Base-by-base conservation (phyloP, 2,113 vertebrate genomes). In the Nerophis lumbriciformis region DNA sequence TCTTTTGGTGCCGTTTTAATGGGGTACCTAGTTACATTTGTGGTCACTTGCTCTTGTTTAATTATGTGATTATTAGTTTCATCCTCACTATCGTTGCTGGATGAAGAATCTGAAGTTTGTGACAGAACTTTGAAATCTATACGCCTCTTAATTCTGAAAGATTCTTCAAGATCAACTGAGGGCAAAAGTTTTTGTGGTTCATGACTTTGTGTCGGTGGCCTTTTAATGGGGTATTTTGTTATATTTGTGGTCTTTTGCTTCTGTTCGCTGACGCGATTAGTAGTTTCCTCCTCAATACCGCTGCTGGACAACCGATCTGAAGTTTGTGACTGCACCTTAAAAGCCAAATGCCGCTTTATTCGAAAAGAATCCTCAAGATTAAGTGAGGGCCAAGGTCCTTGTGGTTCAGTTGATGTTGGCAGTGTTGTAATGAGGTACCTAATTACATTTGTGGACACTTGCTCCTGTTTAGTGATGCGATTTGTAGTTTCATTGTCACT, bases 81-180 rank as follows among this genome's bases (percentile, higher is more conserved):
- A 49, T 47, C 28, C 6, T 69, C 71, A 54, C 52, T 70, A 38
- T 67, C 72, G 65, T 69, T 78, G 51, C 47, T 59, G 5, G 66
- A 63, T 37, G 66, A 71, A 16, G 57, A 69, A 58, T 64, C 21
- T 48, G 47, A 0, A 12, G 36, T 3, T 39, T 36, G 42, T 47
- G 71, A 51, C 39, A 19, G 45, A 35, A n/a, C 47, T 39, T 61
- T 65, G 47, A 64, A 64, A 39, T 64, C 52, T 1, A 61, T 19
- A 47, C 12, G 15, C 16, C 39, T 71, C 35, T 56, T 71, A 6
- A 64, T 21, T 15, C 0, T 19, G 1, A 39, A 2, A 53, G 1
- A 54, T 21, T 28, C 13, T 5, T 19, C 8, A 38, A 74, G 48
- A 39, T 74, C 28, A 28, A 28, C 28, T 28, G 28, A 28, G 28